Percentiles rank a stretch among this genome's conserved stretches.
Conservation (phyloP, 2,113 vertebrate species). For the Elaphurus davidianus region DNA sequence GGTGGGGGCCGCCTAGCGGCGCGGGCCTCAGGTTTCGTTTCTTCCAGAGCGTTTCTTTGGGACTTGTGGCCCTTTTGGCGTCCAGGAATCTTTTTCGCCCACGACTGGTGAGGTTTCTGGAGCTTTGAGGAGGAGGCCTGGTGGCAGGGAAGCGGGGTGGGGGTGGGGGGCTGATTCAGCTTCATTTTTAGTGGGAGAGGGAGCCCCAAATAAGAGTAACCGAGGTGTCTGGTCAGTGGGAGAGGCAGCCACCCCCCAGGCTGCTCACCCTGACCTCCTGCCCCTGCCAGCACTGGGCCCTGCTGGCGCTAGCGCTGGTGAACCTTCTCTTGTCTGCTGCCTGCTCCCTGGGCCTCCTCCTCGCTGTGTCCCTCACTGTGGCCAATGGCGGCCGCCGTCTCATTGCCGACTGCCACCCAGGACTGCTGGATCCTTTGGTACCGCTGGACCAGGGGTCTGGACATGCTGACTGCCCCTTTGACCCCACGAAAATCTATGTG, state of each 20-base stretch:
- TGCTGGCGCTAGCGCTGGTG: slow-evolving; percentile 83
- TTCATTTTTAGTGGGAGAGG: background rate
- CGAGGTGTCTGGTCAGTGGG: background rate
- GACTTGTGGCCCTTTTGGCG: slow-evolving; percentile 90
- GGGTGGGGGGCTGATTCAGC: rapidly evolving
- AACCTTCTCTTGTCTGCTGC: slow-evolving; percentile 89
- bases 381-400: slow-evolving; percentile 83
- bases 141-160: background rate
- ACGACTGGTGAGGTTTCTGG: slow-evolving; percentile 69
- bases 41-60: slow-evolving; percentile 88
- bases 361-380: slow-evolving; percentile 89
- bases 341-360: slow-evolving; percentile 86
- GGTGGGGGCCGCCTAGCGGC: background rate
- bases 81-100: slow-evolving; percentile 85
- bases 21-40: background rate
- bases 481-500: slow-evolving; percentile 94
- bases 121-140: background rate
- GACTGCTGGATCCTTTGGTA: slow-evolving; percentile 66
- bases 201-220: background rate
- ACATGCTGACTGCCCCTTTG: slow-evolving; percentile 88
- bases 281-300: slow-evolving; percentile 85
- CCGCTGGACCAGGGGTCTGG: slow-evolving; percentile 82
- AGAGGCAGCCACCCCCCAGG: no score
- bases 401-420: slow-evolving; percentile 88
- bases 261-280: background rate